A percentile compares a stretch with the other conserved stretches of the same genome.
Conservation (phyloP, 1,140 invertebrate genomes). For the Eriosoma lanigerum region DNA sequence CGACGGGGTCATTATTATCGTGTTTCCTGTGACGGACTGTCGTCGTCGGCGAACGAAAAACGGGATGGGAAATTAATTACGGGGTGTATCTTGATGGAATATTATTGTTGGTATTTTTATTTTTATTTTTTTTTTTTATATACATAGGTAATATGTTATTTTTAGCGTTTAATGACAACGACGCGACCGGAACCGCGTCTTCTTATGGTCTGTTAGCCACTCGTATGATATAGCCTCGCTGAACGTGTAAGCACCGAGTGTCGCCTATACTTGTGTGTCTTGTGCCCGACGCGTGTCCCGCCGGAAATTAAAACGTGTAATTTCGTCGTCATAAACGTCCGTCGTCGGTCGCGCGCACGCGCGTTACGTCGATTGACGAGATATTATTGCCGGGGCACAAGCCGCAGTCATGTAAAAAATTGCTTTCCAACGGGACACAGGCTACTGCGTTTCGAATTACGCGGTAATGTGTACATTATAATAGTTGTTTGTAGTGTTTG, state of each 20-base stretch:
- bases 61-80: conserved; percentile 47
- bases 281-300: conserved; percentile 50
- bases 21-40: conserved; percentile 39
- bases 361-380: conserved; percentile 20
- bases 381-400: conserved; percentile 4
- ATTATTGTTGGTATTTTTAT: conserved; percentile 35
- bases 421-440: conserved; percentile 29
- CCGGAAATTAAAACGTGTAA: conserved; percentile 52
- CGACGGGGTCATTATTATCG: conserved; percentile 38
- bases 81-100: conserved; percentile 41
- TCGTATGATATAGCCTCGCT: conserved; percentile 5
- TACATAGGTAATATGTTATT: too few relatives aligned
- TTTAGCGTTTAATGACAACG: conserved; percentile 10
- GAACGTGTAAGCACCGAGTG: neutral
- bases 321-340: conserved; percentile 44
- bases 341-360: conserved; percentile 20
- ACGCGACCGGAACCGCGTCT: conserved; percentile 45
- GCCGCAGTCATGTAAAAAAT: conserved; percentile 51
- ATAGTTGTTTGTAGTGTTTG: too few relatives aligned
- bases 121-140: too few relatives aligned
- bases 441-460: conserved; percentile 14
- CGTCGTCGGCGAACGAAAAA: neutral
- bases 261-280: conserved; percentile 26
- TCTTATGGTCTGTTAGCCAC: conserved; percentile 46
- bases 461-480: conserved; percentile 1